Conservation (phyloP, 2,888 invertebrate species). For the Melanchra persicariae region DNA sequence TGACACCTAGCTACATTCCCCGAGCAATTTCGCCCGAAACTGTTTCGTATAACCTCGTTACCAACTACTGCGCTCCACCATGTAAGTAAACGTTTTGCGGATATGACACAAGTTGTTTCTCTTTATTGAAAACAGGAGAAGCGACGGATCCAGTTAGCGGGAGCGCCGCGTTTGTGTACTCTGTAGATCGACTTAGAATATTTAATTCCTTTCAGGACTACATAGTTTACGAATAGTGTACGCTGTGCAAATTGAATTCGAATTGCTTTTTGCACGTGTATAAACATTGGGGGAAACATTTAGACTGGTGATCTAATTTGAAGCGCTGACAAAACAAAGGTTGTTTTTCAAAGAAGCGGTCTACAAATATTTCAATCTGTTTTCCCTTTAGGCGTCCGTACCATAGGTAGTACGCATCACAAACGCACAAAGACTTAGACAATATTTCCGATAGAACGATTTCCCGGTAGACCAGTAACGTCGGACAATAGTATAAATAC, state of each 20-base stretch:
- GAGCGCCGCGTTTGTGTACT: slow-evolving; percentile 62
- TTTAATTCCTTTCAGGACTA: slow-evolving; percentile 62
- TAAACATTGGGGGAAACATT: slow-evolving; percentile 27
- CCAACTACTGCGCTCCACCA: slow-evolving; percentile 79
- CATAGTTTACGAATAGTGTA: slow-evolving; percentile 52
- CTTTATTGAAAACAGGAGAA: slow-evolving; percentile 84
- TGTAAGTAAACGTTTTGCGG: slow-evolving; percentile 85
- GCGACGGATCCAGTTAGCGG: slow-evolving; percentile 66
- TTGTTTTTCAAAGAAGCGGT: slow-evolving; percentile 31
- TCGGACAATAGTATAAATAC: slow-evolving; percentile 41
- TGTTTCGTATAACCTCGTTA: slow-evolving; percentile 88
- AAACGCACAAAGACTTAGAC: slow-evolving; percentile 28
- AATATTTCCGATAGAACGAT: slow-evolving; percentile 32
- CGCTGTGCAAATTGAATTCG: slow-evolving; percentile 56
- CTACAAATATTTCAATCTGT: slow-evolving; percentile 36
- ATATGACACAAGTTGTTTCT: slow-evolving; percentile 82
- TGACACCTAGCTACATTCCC: slow-evolving; percentile 85
- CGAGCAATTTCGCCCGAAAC: slow-evolving; percentile 85
- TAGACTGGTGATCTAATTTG: slow-evolving; percentile 28
- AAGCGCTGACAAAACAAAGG: slow-evolving; percentile 18
- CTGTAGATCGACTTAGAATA: slow-evolving; percentile 63
- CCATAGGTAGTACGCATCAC: slow-evolving; percentile 9
- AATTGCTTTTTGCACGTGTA: slow-evolving; percentile 51
- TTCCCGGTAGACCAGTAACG: slow-evolving; percentile 38
- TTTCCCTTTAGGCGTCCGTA: slow-evolving; percentile 34